These are phyloP conservation scores for Stercorarius parasiticus DNA, from an alignment of 2,113 vertebrate genomes.

Conservation along the genomic window DNA sequence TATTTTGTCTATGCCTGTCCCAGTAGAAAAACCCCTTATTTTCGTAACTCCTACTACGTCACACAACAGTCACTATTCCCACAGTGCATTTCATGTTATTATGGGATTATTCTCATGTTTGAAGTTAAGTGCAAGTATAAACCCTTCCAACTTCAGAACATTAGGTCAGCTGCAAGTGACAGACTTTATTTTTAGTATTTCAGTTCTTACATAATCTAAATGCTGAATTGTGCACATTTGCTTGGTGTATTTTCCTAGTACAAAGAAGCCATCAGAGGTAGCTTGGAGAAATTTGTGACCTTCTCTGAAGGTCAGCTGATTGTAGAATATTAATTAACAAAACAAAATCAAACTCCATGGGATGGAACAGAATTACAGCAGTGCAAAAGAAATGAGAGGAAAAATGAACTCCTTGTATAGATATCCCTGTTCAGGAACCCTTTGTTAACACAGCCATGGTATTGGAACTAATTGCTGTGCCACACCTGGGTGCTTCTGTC, in stretches of 20 bases:
- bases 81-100: neutral
- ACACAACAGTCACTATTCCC: neutral
- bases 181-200: neutral
- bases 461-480: neutral
- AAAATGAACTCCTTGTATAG: neutral
- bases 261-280: neutral
- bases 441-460: neutral
- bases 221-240: neutral
- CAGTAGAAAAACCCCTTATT: neutral
- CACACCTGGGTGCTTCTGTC: neutral
- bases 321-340: conserved; percentile 4
- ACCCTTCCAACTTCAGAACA: neutral
- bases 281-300: neutral
- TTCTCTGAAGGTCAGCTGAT: neutral
- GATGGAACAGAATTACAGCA: neutral
- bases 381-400: neutral
- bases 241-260: neutral
- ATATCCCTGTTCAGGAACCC: neutral
- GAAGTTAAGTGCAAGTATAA: neutral
- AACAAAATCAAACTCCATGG: neutral
- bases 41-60: neutral
- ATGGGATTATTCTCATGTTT: neutral
- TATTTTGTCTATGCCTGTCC: neutral
- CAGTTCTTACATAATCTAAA: neutral
- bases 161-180: neutral